phyloP scores from a whole-genome alignment of 2,888 invertebrate genomes.

The Diabrotica balteata region DNA sequence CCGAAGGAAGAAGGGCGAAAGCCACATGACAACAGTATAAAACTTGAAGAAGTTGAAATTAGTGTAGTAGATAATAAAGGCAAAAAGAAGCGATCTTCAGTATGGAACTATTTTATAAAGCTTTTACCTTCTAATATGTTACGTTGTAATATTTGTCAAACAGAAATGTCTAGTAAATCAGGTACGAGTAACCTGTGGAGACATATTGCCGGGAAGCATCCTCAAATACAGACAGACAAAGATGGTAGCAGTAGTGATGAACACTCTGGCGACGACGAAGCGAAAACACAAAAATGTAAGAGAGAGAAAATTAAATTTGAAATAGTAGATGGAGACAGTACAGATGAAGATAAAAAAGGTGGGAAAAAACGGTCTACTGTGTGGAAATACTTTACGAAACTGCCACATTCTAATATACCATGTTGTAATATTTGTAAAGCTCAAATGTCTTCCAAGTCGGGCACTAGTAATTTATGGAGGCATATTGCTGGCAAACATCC shows the following conservation, averaged over 20 bases:
- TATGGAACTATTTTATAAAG: too few species aligned
- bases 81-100: too few species aligned
- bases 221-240: neutral
- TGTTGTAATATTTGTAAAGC: conserved; percentile 6
- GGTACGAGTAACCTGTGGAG: neutral
- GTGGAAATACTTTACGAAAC: conserved; percentile 9
- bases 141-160: conserved; percentile 1
- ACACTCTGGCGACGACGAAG: too few species aligned
- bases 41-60: too few species aligned
- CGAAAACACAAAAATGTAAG: too few species aligned
- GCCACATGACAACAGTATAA: too few species aligned
- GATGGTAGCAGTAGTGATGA: neutral
- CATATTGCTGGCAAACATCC: neutral
- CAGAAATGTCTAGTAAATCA: conserved; percentile 5
- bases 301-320: too few species aligned
- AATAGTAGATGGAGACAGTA: too few species aligned
- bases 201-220: neutral
- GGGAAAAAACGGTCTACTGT: neutral
- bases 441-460: neutral
- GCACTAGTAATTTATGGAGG: neutral
- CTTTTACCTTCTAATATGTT: neutral
- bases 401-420: conserved; percentile 3
- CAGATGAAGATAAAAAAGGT: too few species aligned
- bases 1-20: too few species aligned
- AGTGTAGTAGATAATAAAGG: too few species aligned